phyloP scores from a whole-genome alignment of 2,797 vertebrate genomes.

The Dallia pectoralis region DNA sequence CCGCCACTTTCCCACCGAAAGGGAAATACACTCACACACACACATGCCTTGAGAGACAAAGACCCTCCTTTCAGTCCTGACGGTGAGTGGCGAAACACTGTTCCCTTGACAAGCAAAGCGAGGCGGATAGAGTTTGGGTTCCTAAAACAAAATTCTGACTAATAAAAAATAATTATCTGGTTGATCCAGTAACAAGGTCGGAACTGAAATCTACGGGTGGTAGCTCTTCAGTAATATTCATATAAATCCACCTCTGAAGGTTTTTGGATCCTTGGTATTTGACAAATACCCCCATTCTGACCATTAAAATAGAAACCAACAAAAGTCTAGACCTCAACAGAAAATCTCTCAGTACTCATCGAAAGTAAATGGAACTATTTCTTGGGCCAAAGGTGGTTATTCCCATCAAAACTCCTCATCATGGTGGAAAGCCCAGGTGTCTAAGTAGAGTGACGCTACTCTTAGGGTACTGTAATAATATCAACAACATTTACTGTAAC shows the following conservation, averaged over 20 bases:
- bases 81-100: constrained; percentile 3
- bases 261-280: background rate
- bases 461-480: constrained; percentile 10
- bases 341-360: background rate
- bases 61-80: constrained; percentile 24
- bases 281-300: background rate
- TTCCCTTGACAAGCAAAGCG: constrained; percentile 19
- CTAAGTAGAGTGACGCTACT: constrained; percentile 4
- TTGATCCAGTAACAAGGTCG: background rate
- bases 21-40: constrained; percentile 28
- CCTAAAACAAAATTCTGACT: constrained; percentile 23
- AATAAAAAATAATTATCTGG: constrained; percentile 20
- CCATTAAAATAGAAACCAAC: background rate
- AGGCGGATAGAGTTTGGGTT: constrained; percentile 34
- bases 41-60: constrained; percentile 35
- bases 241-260: background rate
- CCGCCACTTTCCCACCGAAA: constrained; percentile 28
- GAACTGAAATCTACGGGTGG: background rate
- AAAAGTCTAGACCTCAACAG: too few species aligned
- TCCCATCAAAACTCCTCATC: constrained; percentile 24
- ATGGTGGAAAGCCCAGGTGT: constrained; percentile 14
- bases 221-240: background rate
- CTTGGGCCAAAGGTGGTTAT: constrained; percentile 19
- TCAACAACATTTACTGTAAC: background rate
- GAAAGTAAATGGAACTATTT: constrained; percentile 25